Percentiles rank a stretch among this genome's conserved stretches.
Evolutionary conservation across 2,888 invertebrate genomes (phyloP).

Genomic region (Eupithecia tripunctaria): DNA sequence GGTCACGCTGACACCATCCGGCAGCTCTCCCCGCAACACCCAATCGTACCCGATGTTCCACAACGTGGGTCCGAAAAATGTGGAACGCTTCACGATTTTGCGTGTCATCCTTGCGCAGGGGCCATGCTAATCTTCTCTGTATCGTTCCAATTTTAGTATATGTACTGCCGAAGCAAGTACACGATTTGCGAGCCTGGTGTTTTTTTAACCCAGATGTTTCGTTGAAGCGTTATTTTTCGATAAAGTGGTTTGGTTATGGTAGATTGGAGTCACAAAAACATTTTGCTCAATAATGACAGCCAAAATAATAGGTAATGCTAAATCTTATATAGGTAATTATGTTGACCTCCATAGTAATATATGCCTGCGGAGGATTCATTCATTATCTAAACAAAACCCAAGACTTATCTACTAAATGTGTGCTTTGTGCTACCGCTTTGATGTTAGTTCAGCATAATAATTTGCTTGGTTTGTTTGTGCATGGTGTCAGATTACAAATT

Average conservation of each 20-base stretch:
- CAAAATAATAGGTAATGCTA: background rate
- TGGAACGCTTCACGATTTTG: no score
- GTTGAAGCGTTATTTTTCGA: background rate
- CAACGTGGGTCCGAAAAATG: no score
- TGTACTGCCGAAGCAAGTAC: no score
- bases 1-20: no score
- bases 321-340: background rate
- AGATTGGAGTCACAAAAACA: background rate
- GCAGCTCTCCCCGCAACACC: no score
- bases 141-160: no score
- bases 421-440: constrained; percentile 1
- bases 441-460: constrained; percentile 4
- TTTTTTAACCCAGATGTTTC: background rate
- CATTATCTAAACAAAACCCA: background rate
- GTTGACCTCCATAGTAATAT: background rate
- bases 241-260: background rate
- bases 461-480: constrained; percentile 40
- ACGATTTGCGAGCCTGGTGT: background rate
- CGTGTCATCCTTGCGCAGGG: no score
- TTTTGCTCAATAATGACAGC: background rate
- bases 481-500: background rate
- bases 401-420: background rate
- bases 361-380: background rate
- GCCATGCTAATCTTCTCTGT: no score
- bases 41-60: no score